phyloP scores from a whole-genome alignment of 2,113 vertebrate genomes.

The Phyllostomus hastatus region DNA sequence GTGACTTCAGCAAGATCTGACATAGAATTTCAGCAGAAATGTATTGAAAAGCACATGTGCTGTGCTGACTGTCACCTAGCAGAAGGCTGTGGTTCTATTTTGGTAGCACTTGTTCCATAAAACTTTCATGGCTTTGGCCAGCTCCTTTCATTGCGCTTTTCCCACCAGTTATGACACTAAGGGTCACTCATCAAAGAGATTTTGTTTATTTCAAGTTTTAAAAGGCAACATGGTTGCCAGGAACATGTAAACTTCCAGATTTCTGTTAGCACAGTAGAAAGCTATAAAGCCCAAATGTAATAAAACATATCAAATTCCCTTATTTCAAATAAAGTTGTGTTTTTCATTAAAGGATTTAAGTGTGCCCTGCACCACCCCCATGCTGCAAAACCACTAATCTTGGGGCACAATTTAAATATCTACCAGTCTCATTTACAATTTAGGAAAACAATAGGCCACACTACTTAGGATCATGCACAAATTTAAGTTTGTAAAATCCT shows the following conservation, averaged over 20 bases:
- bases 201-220: slow-evolving; percentile 59
- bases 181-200: slow-evolving; percentile 48
- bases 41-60: neutral
- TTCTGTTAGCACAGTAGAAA: slow-evolving; percentile 1
- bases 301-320: neutral
- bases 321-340: slow-evolving; percentile 31
- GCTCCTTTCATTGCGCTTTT: slow-evolving; percentile 41
- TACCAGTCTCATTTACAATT: neutral
- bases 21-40: neutral
- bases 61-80: slow-evolving; percentile 11
- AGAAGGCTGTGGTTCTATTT: slow-evolving; percentile 15
- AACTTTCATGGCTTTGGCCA: slow-evolving; percentile 9
- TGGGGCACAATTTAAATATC: neutral
- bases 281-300: neutral
- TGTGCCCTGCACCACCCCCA: neutral
- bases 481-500: neutral
- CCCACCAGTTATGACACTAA: slow-evolving; percentile 34
- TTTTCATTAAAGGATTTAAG: slow-evolving; percentile 43
- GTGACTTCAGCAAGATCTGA: neutral
- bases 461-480: neutral
- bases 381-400: neutral
- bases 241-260: neutral
- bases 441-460: neutral
- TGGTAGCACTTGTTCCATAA: slow-evolving; percentile 33
- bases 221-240: slow-evolving; percentile 2